Conservation (phyloP, 1,140 invertebrate genomes). For the Drosophila prosaltans region DNA sequence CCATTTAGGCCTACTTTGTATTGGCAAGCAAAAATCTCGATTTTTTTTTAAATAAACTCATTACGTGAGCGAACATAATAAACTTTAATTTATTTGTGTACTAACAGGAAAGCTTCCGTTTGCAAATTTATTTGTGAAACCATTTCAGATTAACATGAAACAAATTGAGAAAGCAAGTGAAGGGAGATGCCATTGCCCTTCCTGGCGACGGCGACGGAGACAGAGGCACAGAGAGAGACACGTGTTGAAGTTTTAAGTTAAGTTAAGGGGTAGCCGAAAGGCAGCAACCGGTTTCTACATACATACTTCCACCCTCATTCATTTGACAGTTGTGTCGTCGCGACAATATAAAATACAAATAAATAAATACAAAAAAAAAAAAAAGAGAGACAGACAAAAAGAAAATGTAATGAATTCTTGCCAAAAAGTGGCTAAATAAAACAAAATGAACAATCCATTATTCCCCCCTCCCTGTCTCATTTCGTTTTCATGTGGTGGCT, state of each 20-base stretch:
- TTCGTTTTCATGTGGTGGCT: constrained; percentile 8
- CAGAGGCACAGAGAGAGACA: not conserved
- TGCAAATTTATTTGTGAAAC: too few relatives aligned
- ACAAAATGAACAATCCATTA: constrained; percentile 10
- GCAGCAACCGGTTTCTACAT: not conserved
- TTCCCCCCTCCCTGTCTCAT: constrained; percentile 16
- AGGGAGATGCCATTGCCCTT: not conserved
- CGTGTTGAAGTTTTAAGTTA: not conserved
- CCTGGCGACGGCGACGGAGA: not conserved
- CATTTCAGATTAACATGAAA: not conserved
- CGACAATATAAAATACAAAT: constrained; percentile 21
- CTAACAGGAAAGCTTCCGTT: too few relatives aligned
- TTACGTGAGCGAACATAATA: too few relatives aligned
- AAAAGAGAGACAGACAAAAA: constrained; percentile 21
- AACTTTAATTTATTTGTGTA: too few relatives aligned
- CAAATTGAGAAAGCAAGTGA: not conserved
- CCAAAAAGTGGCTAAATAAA: constrained; percentile 72
- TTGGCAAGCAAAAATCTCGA: too few relatives aligned
- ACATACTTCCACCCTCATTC: not conserved
- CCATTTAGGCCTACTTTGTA: too few relatives aligned
- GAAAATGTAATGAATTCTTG: constrained; percentile 20
- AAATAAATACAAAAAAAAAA: constrained; percentile 25
- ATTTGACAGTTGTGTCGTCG: constrained; percentile 11
- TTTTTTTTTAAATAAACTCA: too few relatives aligned
- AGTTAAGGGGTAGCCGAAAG: too few relatives aligned